Evolutionary conservation across 2,113 vertebrate species (phyloP), one percentile per base, ranked within the genome.

Genomic region (Gyps fulvus): DNA sequence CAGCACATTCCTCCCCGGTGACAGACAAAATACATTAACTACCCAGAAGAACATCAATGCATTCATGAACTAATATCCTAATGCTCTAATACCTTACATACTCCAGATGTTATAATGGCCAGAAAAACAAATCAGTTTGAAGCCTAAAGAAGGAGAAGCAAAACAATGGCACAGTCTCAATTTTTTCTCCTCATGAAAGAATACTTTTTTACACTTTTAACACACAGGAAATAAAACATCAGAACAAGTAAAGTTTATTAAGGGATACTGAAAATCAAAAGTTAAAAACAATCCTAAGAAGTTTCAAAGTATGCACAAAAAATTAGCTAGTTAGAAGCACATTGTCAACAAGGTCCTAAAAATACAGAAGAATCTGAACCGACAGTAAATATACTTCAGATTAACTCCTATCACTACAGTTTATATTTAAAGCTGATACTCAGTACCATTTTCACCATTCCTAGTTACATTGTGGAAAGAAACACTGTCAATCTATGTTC

Each of bases 11-110:
- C 81, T 97, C 89, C 83, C 57, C 2, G 0, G 69, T 92, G 92
- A 95, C 83, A 89, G 49, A 90, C 42, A 84, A 95, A 95, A 95
- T 22, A 71, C 86, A 95, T 86, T 90, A 96, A 92, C 92, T 57
- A 92, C 61, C 27, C 91, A 89, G 72, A 76, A 67, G 57, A 96
- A 82, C 65, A 93, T 47, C 73, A 72, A 21, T 32, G 61, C 57
- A 58, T 57, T 81, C 57, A 57, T 26, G 55, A 87, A 78, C 42
- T 36, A 87, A 90, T 52, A 61, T 38, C 52, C 34, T 69, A 74
- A 91, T 77, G 91, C 34, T 84, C 57, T 57, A 61, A 85, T 73
- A 71, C 43, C 57, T 74, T 27, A 69, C 32, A 45, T 42, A 62
- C 17, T 72, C 61, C 31, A 87, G 21, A 57, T 11, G 32, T 58